Evolutionary conservation across 1,140 invertebrate species (phyloP).

Genomic region (Ostrea edulis): DNA sequence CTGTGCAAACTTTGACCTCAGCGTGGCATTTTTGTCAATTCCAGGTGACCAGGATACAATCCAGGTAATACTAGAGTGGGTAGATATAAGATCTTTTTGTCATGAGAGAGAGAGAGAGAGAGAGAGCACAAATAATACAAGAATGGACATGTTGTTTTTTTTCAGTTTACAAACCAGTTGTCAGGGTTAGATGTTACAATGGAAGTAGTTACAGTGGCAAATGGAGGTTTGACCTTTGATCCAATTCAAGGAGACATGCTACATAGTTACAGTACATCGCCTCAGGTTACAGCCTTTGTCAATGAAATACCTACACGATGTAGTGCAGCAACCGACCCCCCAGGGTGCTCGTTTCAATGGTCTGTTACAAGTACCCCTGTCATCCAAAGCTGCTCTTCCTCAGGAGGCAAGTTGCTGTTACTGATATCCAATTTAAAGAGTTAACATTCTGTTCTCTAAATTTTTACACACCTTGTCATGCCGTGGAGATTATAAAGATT

Average conservation of each 20-base stretch:
- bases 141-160: neutral
- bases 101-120: neutral
- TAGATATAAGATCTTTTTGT: neutral
- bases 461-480: neutral
- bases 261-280: slow-evolving; percentile 60
- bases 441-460: neutral
- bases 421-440: neutral
- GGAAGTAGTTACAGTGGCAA: slow-evolving; percentile 34
- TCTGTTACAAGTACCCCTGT: neutral
- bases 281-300: slow-evolving; percentile 65
- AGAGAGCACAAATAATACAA: neutral
- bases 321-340: slow-evolving; percentile 3
- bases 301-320: slow-evolving; percentile 66
- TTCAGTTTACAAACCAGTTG: slow-evolving; percentile 43
- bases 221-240: slow-evolving; percentile 58
- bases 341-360: neutral
- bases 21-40: slow-evolving; percentile 59
- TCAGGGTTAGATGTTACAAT: slow-evolving; percentile 57
- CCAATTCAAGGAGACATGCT: slow-evolving; percentile 72
- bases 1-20: slow-evolving; percentile 64
- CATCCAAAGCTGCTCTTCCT: neutral
- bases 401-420: neutral
- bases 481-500: too few species aligned
- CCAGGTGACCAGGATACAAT: slow-evolving; percentile 62
- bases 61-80: slow-evolving; percentile 45